Evolutionary conservation across 53 echinoderm and acorn worm genomes (phyloP).

Genomic region (Holothuria leucospilota): DNA sequence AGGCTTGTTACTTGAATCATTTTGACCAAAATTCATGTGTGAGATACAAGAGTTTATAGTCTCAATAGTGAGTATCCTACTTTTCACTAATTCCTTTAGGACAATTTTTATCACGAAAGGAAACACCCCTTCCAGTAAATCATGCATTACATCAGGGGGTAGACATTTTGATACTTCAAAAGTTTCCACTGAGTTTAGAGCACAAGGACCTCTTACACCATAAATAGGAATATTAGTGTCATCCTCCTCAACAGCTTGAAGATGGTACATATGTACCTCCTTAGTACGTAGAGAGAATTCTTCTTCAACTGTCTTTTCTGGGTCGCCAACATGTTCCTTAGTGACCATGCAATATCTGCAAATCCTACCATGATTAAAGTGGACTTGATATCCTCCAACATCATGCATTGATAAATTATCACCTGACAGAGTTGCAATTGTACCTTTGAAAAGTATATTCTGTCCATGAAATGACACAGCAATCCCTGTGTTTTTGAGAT

Average conservation of each 20-base stretch:
- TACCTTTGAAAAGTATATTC: neutral
- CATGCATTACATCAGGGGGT: conserved; percentile 41
- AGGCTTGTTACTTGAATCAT: conserved; percentile 56
- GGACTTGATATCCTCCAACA: conserved; percentile 4
- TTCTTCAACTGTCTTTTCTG: conserved; percentile 6
- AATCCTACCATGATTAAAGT: conserved; percentile 6
- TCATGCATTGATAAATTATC: conserved; percentile 39
- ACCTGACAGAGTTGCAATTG: conserved; percentile 9
- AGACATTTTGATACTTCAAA: conserved; percentile 63
- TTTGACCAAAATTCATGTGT: conserved; percentile 55
- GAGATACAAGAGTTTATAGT: neutral
- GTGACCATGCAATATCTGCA: conserved; percentile 55
- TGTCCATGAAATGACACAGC: neutral
- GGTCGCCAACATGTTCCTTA: conserved; percentile 34
- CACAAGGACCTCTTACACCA: conserved; percentile 62
- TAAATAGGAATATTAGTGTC: conserved; percentile 32
- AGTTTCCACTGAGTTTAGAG: conserved; percentile 26
- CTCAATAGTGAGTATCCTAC: conserved; percentile 32
- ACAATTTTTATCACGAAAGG: conserved; percentile 52
- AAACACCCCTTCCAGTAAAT: conserved; percentile 8
- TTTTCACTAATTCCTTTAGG: conserved; percentile 34
- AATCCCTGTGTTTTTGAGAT: conserved; percentile 23
- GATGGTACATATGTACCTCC: conserved; percentile 52
- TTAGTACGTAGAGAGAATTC: neutral
- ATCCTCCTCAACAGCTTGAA: conserved; percentile 41